Conservation (phyloP, 2,113 vertebrate genomes). For the Pipa parva region DNA sequence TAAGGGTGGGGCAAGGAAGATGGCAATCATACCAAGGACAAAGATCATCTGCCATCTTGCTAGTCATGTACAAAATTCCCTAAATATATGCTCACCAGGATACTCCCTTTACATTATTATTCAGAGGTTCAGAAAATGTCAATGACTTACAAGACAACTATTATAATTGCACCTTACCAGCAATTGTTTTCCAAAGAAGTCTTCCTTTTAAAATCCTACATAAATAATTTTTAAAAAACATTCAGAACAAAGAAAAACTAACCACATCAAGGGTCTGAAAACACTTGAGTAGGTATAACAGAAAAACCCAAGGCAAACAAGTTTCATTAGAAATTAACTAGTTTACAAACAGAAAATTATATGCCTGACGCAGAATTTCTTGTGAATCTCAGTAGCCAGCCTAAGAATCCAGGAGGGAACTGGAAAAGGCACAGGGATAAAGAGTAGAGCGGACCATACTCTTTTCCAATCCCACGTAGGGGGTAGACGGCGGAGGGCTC, state of each 20-base stretch:
- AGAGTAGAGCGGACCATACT: too few relatives aligned
- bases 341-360: too few relatives aligned
- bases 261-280: not conserved
- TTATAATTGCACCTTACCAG: not conserved
- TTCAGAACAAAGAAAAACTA: not conserved
- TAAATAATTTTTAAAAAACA: not conserved
- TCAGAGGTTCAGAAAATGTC: not conserved
- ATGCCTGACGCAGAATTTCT: too few relatives aligned
- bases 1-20: too few relatives aligned
- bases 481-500: too few relatives aligned
- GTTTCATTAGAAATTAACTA: too few relatives aligned
- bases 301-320: not conserved
- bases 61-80: not conserved
- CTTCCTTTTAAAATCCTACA: not conserved
- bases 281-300: not conserved
- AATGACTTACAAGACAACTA: not conserved
- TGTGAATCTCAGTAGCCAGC: too few relatives aligned
- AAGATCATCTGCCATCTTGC: not conserved
- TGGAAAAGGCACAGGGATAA: too few relatives aligned
- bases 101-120: not conserved
- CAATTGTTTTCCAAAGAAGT: not conserved
- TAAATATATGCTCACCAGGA: not conserved
- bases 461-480: too few relatives aligned
- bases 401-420: too few relatives aligned
- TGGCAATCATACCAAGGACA: not conserved